phyloP scores from a whole-genome alignment of 2,113 vertebrate species.

The Nannospalax galili region DNA sequence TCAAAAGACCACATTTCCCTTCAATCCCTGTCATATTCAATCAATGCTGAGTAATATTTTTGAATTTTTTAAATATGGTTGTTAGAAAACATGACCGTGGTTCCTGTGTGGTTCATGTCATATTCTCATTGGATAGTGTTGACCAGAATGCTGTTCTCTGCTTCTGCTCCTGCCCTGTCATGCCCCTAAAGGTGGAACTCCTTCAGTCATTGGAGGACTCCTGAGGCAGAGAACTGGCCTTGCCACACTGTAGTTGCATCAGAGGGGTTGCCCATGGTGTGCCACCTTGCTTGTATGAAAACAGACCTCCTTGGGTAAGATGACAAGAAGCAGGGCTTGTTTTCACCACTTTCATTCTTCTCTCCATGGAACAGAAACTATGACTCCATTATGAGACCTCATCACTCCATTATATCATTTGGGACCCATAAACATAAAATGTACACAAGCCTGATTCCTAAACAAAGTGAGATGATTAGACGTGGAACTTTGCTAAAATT shows the following conservation, averaged over 20 bases:
- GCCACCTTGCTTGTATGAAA: neutral
- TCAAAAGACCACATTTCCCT: neutral
- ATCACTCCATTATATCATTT: neutral
- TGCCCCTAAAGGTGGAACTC: neutral
- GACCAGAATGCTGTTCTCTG: accelerated
- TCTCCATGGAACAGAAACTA: neutral
- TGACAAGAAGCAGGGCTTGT: neutral
- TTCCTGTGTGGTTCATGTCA: neutral
- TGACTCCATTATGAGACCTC: neutral
- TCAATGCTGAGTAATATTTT: neutral
- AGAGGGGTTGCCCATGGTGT: neutral
- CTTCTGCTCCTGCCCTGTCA: neutral
- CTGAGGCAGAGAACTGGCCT: neutral
- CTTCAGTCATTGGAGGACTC: neutral
- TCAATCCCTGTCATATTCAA: neutral
- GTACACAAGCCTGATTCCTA: neutral
- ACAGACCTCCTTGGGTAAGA: neutral
- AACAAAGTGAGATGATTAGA: neutral
- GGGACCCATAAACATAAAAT: neutral
- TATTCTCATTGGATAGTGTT: neutral
- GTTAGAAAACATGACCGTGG: neutral
- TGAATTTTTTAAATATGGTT: neutral
- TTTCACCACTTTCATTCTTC: neutral
- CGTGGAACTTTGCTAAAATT: neutral
- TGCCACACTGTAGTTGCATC: too few relatives aligned